These are phyloP conservation scores for Hipposideros larvatus DNA, from an alignment of 2,797 vertebrate genomes.

Conservation along the genomic window DNA sequence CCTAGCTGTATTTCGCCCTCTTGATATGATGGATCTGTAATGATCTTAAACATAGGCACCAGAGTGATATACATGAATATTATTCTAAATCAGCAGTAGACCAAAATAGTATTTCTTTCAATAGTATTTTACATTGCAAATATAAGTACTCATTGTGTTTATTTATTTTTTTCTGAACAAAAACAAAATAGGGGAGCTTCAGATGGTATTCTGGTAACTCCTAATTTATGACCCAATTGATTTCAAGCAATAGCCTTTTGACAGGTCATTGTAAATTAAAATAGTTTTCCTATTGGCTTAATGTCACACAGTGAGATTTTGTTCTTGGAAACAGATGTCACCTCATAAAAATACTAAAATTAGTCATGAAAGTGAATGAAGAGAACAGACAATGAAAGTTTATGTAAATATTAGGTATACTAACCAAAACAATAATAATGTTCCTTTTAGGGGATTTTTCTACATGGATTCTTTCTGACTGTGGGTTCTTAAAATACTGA, in stretches of 20 bases:
- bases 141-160: background rate
- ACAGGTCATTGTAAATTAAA: slow-evolving; percentile 48
- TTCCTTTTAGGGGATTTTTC: background rate
- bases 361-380: slow-evolving; percentile 44
- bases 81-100: background rate
- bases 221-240: background rate
- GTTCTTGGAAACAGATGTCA: slow-evolving; percentile 34
- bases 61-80: background rate
- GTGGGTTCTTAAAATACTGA: slow-evolving; percentile 8
- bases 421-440: background rate
- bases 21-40: background rate
- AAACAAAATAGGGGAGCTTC: background rate
- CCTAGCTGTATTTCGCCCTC: background rate
- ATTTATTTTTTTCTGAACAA: slow-evolving; percentile 33
- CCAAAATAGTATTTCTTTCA: background rate
- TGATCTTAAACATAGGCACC: background rate
- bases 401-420: background rate
- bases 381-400: background rate
- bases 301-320: background rate
- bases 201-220: background rate
- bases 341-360: slow-evolving; percentile 36
- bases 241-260: slow-evolving; percentile 5
- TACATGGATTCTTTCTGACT: background rate
- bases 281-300: background rate
- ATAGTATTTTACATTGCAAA: slow-evolving; percentile 19